phyloP scores from a whole-genome alignment of 2,797 vertebrate species.

The Gallirallus australis region DNA sequence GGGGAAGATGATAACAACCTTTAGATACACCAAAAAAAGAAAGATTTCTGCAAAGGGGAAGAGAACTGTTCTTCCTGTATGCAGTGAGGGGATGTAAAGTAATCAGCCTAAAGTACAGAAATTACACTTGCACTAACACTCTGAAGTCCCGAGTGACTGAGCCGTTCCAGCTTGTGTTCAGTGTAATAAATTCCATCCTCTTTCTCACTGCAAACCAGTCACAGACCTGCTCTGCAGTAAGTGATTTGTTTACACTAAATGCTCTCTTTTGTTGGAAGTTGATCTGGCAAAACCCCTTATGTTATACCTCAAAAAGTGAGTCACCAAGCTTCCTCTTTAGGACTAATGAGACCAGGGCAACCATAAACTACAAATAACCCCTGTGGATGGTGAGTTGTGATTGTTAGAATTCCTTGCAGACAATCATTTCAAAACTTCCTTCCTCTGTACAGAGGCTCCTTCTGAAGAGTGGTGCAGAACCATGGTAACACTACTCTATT shows the following conservation, averaged over 20 bases:
- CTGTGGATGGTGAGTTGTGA: neutral
- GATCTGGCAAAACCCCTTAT: constrained; percentile 20
- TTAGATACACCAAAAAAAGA: neutral
- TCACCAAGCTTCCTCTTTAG: constrained; percentile 25
- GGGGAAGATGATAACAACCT: neutral
- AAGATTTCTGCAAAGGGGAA: neutral
- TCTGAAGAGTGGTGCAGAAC: neutral
- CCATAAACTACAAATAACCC: neutral
- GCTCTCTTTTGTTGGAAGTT: neutral
- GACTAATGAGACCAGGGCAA: neutral
- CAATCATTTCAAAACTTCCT: neutral
- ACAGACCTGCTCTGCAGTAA: neutral
- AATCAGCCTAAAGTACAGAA: neutral
- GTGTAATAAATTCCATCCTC: neutral
- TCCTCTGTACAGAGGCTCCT: neutral
- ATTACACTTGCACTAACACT: neutral
- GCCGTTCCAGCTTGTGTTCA: neutral
- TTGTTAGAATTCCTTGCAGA: neutral
- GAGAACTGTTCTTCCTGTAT: neutral
- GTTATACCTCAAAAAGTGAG: constrained; percentile 19
- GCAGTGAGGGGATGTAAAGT: neutral
- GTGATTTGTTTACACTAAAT: constrained; percentile 18
- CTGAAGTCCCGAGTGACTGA: neutral
- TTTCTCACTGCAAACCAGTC: neutral
- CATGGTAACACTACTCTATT: neutral